Evolutionary conservation across 2,113 vertebrate species (phyloP).

Genomic region (Microcebus griseorufus): DNA sequence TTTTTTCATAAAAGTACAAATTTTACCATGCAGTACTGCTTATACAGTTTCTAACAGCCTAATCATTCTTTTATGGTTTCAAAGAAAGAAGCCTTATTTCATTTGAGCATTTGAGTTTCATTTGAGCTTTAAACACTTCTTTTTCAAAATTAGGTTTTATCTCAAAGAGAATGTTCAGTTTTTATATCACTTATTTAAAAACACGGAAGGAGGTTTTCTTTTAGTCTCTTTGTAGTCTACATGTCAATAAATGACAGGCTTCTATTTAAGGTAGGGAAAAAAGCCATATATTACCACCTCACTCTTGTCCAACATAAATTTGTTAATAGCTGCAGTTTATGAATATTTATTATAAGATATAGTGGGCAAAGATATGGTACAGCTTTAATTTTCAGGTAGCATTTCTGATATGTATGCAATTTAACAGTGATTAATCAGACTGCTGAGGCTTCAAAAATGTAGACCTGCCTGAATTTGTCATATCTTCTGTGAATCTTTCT

Average conservation of each 20-base stretch:
- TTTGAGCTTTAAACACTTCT: constrained; percentile 55
- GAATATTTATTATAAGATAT: constrained; percentile 51
- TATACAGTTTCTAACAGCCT: constrained; percentile 37
- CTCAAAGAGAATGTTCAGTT: constrained; percentile 44
- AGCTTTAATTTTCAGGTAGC: constrained; percentile 59
- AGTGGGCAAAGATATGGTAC: constrained; percentile 50
- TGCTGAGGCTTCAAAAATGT: constrained; percentile 42
- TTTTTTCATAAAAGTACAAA: constrained; percentile 10
- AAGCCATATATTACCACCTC: constrained; percentile 40
- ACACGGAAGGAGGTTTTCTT: not conserved
- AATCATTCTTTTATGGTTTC: constrained; percentile 69
- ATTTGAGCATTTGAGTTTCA: not conserved
- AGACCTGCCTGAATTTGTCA: not conserved
- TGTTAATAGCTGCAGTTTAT: constrained; percentile 76
- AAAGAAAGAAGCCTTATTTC: constrained; percentile 51
- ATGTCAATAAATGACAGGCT: constrained; percentile 38
- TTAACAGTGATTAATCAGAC: not conserved
- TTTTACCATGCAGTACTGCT: not conserved
- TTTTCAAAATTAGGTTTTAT: constrained; percentile 66
- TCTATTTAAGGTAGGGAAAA: constrained; percentile 39
- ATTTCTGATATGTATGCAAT: constrained; percentile 35
- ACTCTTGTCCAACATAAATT: constrained; percentile 63
- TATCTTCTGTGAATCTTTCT: not conserved
- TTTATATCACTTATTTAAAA: constrained; percentile 59
- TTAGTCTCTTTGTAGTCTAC: constrained; percentile 15